A percentile compares a stretch with the other conserved stretches of the same genome.
phyloP scores from a whole-genome alignment of 2,797 vertebrate genomes.

The Sitta carolinensis region DNA sequence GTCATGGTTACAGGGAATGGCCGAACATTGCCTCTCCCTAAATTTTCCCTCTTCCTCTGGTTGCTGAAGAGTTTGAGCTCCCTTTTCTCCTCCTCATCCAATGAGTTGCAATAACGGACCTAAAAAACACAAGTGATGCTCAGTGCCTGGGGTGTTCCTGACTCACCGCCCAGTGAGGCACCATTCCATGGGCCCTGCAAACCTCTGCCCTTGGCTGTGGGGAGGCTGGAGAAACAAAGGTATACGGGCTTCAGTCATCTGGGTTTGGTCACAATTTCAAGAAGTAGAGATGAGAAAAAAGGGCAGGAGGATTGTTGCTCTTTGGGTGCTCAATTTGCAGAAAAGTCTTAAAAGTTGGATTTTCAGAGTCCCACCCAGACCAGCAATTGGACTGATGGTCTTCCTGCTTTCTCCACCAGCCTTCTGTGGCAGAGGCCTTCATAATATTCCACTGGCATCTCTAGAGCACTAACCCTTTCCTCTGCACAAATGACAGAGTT shows the following conservation, averaged over 20 bases:
- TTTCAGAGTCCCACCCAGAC: neutral
- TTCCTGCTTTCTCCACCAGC: neutral
- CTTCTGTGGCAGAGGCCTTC: neutral
- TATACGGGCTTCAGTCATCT: neutral
- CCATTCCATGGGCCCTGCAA: neutral
- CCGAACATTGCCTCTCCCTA: constrained; percentile 93
- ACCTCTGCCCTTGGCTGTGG: neutral
- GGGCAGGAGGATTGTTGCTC: neutral
- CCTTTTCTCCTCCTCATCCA: constrained; percentile 97
- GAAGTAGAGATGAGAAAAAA: neutral
- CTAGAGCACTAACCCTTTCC: neutral
- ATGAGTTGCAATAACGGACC: constrained; percentile 94
- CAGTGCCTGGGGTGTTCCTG: neutral
- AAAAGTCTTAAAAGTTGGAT: neutral
- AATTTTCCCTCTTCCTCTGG: constrained; percentile 94
- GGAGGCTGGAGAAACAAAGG: neutral
- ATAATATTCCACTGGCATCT: neutral
- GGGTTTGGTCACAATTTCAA: neutral
- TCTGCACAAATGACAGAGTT: neutral
- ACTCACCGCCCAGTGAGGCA: rapidly evolving
- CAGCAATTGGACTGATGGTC: neutral
- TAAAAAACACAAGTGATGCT: constrained; percentile 49
- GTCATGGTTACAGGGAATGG: constrained; percentile 97
- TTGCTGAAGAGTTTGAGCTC: constrained; percentile 98
- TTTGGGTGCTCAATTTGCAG: neutral